Evolutionary conservation across 1,140 invertebrate genomes (phyloP).

Genomic region (Xylocopa sonorina): DNA sequence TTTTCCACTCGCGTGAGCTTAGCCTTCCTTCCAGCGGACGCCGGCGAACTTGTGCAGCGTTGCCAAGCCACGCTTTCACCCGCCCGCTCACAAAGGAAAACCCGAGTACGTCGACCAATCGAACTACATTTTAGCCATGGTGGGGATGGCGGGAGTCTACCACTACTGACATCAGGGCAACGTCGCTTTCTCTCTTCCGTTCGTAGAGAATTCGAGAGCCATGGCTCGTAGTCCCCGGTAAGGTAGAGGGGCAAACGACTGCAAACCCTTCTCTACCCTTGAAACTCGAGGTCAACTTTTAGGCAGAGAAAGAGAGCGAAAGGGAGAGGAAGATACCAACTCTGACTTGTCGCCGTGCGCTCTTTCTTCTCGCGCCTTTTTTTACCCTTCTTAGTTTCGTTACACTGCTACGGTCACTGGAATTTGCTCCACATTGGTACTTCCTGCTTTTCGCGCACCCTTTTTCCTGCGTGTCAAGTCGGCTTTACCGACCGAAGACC

Average conservation of each 20-base stretch:
- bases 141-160: conserved; percentile 76
- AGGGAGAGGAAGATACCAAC: conserved; percentile 59
- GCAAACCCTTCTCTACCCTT: conserved; percentile 79
- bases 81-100: conserved; percentile 80
- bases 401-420: conserved; percentile 63
- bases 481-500: conserved; percentile 62
- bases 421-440: conserved; percentile 70
- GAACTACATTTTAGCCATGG: conserved; percentile 43
- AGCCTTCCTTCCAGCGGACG: conserved; percentile 70
- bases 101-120: conserved; percentile 72
- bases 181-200: conserved; percentile 69
- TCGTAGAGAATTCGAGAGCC: conserved; percentile 69
- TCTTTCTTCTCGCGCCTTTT: conserved; percentile 60
- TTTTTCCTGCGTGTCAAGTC: conserved; percentile 57
- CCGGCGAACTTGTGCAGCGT: conserved; percentile 70
- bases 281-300: conserved; percentile 83
- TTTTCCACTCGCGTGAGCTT: conserved; percentile 47
- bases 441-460: conserved; percentile 70
- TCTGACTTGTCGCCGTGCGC: conserved; percentile 56
- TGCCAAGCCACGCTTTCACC: conserved; percentile 75
- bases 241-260: conserved; percentile 67
- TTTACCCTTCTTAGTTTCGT: conserved; percentile 62
- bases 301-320: conserved; percentile 73
- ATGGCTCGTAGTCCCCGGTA: conserved; percentile 57
- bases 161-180: conserved; percentile 68